Base-by-base conservation (phyloP, 2,797 vertebrate species). In the Scomberomorus guttatus region DNA sequence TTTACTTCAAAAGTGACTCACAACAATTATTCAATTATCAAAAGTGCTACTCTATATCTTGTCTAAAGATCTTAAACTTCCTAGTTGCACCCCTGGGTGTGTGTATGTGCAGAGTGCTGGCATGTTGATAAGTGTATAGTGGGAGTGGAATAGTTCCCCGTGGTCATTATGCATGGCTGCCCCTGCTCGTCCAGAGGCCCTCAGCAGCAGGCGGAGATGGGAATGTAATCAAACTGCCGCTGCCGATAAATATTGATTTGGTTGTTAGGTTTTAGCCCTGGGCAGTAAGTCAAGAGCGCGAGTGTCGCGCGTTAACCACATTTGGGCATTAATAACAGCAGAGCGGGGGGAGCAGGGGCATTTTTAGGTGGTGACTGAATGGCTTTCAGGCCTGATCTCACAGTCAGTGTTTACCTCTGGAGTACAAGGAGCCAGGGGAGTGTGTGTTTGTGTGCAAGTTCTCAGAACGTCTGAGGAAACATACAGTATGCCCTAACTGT, bases 171-270 rank as follows among this genome's bases (percentile, higher is more conserved):
- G 63, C 57, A 72, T 0, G 13, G 6, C 55, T 58, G 61, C 42
- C 46, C 42, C 20, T 9, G 55, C 20, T 46, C 5, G 9, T 68
- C 69, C 55, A 5, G 63, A 59, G 71, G 60, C 69, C 14, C 22
- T 0, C 0, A 67, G 27, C 50, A 46, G 42, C 80, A 51, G 48
- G 55, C n/a, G 1, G 39, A 54, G 56, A 72, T 60, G 62, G 55
- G 77, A 68, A 80, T 76, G 81, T 86, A 80, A 89, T 86, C 80
- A 69, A 79, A 42, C 24, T 3, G 3, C 60, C 7, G 2, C 66
- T 42, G 82, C 65, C 59, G 48, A 93, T 91, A 89, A 92, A 86
- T 89, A 95, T 95, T 85, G 92, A 94, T 93, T 85, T 61, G 52
- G 77, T 78, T 75, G 75, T 90, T 81, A 70, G 69, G 81, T 78